Conservation (phyloP, 2,797 vertebrate genomes). For the Crocodylus rhombifer region DNA sequence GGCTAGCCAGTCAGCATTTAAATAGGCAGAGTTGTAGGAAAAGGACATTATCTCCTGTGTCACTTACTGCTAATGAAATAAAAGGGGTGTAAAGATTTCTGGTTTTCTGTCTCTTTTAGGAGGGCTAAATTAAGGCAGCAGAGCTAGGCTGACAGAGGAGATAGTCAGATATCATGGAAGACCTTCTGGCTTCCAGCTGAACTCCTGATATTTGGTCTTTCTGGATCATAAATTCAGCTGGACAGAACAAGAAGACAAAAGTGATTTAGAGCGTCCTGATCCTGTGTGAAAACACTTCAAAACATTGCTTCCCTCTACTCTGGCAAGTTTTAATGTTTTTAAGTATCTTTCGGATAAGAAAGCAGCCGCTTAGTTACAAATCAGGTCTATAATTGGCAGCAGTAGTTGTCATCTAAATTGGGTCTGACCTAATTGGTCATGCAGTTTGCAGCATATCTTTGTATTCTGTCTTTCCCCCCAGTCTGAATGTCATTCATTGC, state of each 20-base stretch:
- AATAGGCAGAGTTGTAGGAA: too few relatives aligned
- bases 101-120: not conserved
- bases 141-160: not conserved
- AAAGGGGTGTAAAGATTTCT: fast-evolving
- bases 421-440: not conserved
- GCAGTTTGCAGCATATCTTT: not conserved
- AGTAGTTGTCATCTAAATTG: not conserved
- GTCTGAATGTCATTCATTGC: not conserved
- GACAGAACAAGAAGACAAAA: not conserved
- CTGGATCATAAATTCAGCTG: not conserved
- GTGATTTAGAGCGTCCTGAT: not conserved
- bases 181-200: not conserved
- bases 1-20: too few relatives aligned
- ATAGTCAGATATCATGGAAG: not conserved
- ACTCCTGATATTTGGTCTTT: not conserved
- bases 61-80: not conserved
- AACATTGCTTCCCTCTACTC: not conserved
- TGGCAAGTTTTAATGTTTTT: not conserved
- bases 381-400: not conserved
- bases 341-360: not conserved
- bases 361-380: not conserved
- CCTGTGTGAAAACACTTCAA: not conserved
- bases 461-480: not conserved
- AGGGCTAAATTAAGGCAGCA: not conserved
- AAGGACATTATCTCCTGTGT: not conserved